phyloP scores from a whole-genome alignment of 2,797 vertebrate species.

The Rousettus madagascariensis region DNA sequence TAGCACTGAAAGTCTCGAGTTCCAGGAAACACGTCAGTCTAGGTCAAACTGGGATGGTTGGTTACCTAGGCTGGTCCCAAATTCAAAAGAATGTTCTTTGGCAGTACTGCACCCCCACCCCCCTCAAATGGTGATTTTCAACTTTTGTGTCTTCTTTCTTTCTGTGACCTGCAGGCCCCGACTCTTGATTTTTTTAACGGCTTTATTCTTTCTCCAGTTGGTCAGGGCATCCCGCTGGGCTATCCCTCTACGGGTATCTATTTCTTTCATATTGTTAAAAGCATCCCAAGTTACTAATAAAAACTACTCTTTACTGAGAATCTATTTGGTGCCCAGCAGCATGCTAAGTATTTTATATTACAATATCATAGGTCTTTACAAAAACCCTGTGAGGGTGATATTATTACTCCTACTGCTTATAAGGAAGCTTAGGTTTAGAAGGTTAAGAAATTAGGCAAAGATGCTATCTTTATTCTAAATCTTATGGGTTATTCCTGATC shows the following conservation, averaged over 20 bases:
- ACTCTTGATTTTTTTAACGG: not conserved
- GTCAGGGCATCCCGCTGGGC: not conserved
- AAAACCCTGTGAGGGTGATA: not conserved
- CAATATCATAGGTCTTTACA: not conserved
- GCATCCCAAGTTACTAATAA: not conserved
- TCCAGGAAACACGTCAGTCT: not conserved
- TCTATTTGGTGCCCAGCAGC: not conserved
- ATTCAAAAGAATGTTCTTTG: not conserved
- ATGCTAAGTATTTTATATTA: conserved; percentile 1
- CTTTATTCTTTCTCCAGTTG: not conserved
- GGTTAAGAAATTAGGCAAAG: conserved; percentile 3
- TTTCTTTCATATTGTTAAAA: not conserved
- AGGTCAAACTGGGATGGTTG: not conserved
- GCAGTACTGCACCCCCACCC: not conserved
- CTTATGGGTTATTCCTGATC: not conserved
- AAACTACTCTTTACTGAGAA: not conserved
- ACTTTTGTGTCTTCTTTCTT: not conserved
- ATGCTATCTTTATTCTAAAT: not conserved
- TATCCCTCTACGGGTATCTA: not conserved
- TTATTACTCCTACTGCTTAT: not conserved
- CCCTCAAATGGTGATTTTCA: not conserved
- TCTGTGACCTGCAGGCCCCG: not conserved
- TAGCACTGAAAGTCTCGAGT: not conserved
- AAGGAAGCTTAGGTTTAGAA: not conserved
- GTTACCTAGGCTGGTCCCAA: not conserved